These are phyloP conservation scores for Melanotaenia duboulayi DNA, from an alignment of 2,113 vertebrate species.

Conservation along the genomic window DNA sequence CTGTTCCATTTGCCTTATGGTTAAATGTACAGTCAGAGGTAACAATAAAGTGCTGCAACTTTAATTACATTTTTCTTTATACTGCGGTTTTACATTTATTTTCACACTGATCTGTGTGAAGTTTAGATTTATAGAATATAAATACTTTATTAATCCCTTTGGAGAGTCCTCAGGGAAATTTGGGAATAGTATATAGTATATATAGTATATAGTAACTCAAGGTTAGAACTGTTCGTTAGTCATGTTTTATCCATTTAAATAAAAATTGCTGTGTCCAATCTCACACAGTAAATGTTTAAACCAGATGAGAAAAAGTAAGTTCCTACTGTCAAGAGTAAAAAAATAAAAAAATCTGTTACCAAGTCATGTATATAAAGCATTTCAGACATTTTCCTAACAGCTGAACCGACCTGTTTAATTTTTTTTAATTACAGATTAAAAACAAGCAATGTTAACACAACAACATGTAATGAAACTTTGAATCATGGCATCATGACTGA, in stretches of 20 bases:
- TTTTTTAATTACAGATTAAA: neutral
- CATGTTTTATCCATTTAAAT: constrained; percentile 34
- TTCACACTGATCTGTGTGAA: neutral
- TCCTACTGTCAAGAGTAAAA: too few species aligned
- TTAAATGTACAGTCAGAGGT: constrained; percentile 2
- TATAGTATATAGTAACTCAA: constrained; percentile 32
- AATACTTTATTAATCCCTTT: too few species aligned
- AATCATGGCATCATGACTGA: constrained; percentile 72
- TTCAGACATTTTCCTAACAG: neutral
- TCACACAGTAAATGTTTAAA: constrained; percentile 9
- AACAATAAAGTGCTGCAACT: neutral
- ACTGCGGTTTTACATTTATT: neutral
- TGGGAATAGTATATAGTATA: too few species aligned
- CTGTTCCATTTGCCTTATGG: constrained; percentile 27
- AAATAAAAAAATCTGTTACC: neutral
- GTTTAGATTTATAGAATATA: constrained; percentile 4
- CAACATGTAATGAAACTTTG: neutral
- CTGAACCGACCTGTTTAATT: neutral
- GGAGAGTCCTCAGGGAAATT: too few species aligned
- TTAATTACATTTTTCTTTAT: neutral
- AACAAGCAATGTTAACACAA: constrained; percentile 1
- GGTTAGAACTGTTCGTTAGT: neutral
- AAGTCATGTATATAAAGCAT: neutral
- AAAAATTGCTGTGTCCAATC: constrained; percentile 19
- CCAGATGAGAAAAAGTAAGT: neutral